Base-by-base conservation (phyloP, 2,888 invertebrate genomes). In the Netelia melanura region DNA sequence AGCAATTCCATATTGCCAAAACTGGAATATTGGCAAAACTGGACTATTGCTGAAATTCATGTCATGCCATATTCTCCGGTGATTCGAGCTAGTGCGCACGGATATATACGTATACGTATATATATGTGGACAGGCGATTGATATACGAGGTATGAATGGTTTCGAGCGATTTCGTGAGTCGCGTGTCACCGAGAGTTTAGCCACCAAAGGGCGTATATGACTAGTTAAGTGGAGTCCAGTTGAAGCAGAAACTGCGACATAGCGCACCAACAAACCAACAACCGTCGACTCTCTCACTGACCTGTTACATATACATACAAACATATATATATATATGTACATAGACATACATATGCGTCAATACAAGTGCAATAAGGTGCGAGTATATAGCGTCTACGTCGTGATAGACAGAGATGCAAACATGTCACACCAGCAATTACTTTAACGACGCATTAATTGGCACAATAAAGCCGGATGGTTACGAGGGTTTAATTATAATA, bases 401-500 rank as follows among this genome's bases (percentile, higher is more conserved):
- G 68, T 65, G 48, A 68, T 54, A 61, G 61, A 82, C 75, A 56
- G 62, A 86, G 84, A 83, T 65, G 74, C 74, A 86, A 77, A 83
- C 81, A 83, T 65, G 79, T 84, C 78, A 84, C 86, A 88, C 87
- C 88, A 86, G 89, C 89, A 89, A 91, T 91, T 91, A 91, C 89
- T 91, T 91, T 91, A 92, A 92, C 91, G 90, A 89, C 88, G 89
- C 90, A 89, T 92, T 92, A 92, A 91, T 92, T 91, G 91, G 88
- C 88, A 90, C 91, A 89, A 91, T 92, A 92, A 91, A 91, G 86
- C 87, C 85, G 68, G 81, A 83, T 83, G 82, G 88, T 92, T 91
- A 92, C 89, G 91, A 91, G 90, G 87, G 86, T 91, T 91, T 92
- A 92, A 92, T 92, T 92, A 92, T 92, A 91, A 91, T 92, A 92